Evolutionary conservation across 1,140 invertebrate genomes (phyloP), one percentile per base, ranked within the genome.

Genomic region (Rhagoletis pomonella): DNA sequence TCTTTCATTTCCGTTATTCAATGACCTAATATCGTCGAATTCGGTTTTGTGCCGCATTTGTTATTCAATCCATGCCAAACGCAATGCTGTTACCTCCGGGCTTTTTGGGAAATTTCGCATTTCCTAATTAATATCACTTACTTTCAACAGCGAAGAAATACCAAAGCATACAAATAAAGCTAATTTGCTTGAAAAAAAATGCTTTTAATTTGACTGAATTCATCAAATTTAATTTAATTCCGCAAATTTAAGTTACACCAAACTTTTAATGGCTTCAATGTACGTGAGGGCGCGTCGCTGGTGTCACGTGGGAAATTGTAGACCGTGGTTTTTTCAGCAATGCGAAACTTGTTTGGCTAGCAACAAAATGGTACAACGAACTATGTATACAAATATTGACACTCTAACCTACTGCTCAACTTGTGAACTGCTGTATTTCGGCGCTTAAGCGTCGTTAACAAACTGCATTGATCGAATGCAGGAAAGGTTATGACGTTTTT

Each of bases 211-310:
- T 62, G 60, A 62, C 12, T n/a, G 60, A 62, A 62, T 62, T 62
- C 60, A 62, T 62, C 17, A 14, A n/a, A 62, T n/a, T n/a, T n/a
- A n/a, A 62, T 62, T 14, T 62, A 62, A 62, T 62, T 62, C 60
- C 60, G 60, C 60, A 62, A 62, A 62, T 62, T 62, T 62, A 62
- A 62, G 10, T 62, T n/a, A n/a, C 12, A 62, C 60, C 60, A 62
- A n/a, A 62, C 60, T 62, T 62, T 81, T 67, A 81, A 29, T 81
- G 73, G 47, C 47, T 42, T 4, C 4, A 81, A 55, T n/a, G 73
- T 81, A 81, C 73, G 73, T 81, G 73, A 81, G 73, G 73, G 73
- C 73, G 73, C 73, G 73, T 81, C 47, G 47, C 50, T 81, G 73
- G 73, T 50, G 73, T 81, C 73, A 55, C 42, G 73, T 81, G 73